Base-by-base conservation (phyloP, 2,113 vertebrate species). In the Hippocampus comes region DNA sequence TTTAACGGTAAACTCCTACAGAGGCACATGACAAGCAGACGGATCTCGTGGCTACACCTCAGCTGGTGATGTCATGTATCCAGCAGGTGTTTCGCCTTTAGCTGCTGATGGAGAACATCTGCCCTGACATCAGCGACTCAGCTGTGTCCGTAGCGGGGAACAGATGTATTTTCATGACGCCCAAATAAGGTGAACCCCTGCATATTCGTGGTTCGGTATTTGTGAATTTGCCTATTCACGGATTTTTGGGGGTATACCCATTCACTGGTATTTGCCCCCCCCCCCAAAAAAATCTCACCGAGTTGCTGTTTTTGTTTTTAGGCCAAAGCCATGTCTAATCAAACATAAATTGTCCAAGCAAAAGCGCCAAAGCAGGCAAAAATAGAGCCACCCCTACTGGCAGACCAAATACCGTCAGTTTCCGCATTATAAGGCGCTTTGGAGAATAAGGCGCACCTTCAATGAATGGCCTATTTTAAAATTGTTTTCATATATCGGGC, bases 1-100 rank as follows among this genome's bases (percentile, higher is more conserved):
- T 56, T 60, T 63, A 38, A 66, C 27, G n/a, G 8, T 7, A 21
- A 70, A 67, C 63, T 68, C 63, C 61, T 1, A 48, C 17, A 9
- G 48, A 71, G 65, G 66, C n/a, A 70, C 55, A 41, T 25, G 25
- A 8, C 49, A 25, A 60, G 70, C 43, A 66, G 42, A 17, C 41
- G 20, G 30, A 27, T 56, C 34, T 55, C 41, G 25, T 34, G 46
- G 30, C 63, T 41, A 11, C 30, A 18, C 68, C 67, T 67, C 27
- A 34, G 7, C 70, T 11, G 10, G 69, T 78, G 73, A 79, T 43
- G 72, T 85, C 81, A 81, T 46, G 6, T 63, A 38, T 72, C 79
- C 68, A 53, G 78, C 78, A 75, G 84, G 78, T 82, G 81, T 79
- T 79, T 76, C 73, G 65, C 75, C 34, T 9, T 64, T 20, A 67